Evolutionary conservation across 2,113 vertebrate genomes (phyloP).

Genomic region (Chamaetylas fuelleborni): DNA sequence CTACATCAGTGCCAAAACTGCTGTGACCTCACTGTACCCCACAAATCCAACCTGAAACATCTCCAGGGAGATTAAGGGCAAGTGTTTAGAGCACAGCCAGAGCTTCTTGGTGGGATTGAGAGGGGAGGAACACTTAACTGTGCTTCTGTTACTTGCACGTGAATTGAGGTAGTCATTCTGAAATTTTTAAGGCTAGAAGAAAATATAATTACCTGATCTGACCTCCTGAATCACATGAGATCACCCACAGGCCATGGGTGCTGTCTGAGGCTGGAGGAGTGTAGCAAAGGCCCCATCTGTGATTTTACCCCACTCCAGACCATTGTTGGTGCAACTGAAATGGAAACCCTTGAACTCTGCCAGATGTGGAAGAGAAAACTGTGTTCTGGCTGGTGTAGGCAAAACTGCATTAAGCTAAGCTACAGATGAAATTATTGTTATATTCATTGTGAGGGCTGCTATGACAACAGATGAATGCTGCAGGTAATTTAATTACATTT

Average conservation of each 20-base stretch:
- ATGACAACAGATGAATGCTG: slow-evolving; percentile 62
- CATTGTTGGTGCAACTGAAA: neutral
- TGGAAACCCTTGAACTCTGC: neutral
- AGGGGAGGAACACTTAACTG: neutral
- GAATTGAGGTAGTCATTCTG: neutral
- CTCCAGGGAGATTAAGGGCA: neutral
- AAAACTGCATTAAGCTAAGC: neutral
- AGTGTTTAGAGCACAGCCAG: neutral
- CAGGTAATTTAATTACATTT: slow-evolving; percentile 61
- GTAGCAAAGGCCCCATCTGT: neutral
- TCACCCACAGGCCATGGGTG: neutral
- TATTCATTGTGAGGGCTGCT: slow-evolving; percentile 43
- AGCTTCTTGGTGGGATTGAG: neutral
- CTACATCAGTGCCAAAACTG: neutral
- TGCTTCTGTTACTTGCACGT: neutral
- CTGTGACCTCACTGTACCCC: neutral
- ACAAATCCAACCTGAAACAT: neutral
- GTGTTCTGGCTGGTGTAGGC: neutral
- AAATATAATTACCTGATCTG: neutral
- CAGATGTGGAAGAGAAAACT: neutral
- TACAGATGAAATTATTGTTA: slow-evolving; percentile 12
- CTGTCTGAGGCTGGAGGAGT: neutral
- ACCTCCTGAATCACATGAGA: neutral
- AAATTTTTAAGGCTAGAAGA: neutral
- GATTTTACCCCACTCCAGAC: neutral